Base-by-base conservation (phyloP, 2,797 vertebrate species). In the Lacerta bilineata region DNA sequence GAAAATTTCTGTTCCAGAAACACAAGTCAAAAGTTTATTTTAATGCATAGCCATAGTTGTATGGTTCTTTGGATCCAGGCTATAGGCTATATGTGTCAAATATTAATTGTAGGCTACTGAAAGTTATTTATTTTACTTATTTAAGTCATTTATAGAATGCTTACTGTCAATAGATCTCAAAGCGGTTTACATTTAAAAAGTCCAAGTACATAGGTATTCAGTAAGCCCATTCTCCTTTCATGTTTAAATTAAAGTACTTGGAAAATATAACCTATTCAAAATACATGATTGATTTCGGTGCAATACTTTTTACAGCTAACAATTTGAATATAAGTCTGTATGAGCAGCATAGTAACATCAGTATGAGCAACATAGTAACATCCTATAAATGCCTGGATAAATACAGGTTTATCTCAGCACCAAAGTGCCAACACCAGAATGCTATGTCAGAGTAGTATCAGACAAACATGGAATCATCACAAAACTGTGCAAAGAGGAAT, bases 31-130 rank as follows among this genome's bases (percentile, higher is more conserved):
- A 83, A 69, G 66, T 20, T 76, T 85, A n/a, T 39, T 76, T 64
- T 76, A 25, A 39, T 39, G 13, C 71, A 29, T 61, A 27, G 33
- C 59, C 59, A 25, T 61, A 59, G n/a, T 74, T 33, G 39, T 61
- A 20, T 8, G n/a, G 23, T 84, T 72, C 8, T 84, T 33, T 84
- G 13, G 33, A 29, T 59, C 25, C 55, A 84, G 8, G 68, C 17
- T 7, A 3, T 80, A 72, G 23, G 29, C 5, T 86, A 8, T 68
- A 50, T 72, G 68, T 90, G 87, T 27, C 46, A 74, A 84, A 84
- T 13, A 7, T 79, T 79, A 18, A 2, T 9, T 79, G 15, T 79
- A 33, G 33, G 33, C 33, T 33, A 33, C 11, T 29, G 33, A 27
- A 50, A 72, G 5, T 41, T 83, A 83, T 83, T 36, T 17, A 50